phyloP scores from a whole-genome alignment of 2,888 invertebrate species.

The Phalera bucephala region DNA sequence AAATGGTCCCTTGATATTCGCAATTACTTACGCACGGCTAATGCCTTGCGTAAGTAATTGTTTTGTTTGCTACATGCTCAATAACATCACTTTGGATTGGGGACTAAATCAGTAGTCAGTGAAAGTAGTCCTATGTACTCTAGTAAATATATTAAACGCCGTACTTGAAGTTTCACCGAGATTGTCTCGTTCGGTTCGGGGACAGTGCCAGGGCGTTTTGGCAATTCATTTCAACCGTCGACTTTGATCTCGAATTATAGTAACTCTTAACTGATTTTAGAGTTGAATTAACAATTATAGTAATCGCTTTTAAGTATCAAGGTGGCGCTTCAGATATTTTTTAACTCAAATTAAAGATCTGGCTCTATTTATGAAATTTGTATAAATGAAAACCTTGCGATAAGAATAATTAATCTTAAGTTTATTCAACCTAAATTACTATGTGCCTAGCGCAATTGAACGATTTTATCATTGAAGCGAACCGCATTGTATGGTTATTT shows the following conservation, averaged over 20 bases:
- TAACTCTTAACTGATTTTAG: constrained; percentile 39
- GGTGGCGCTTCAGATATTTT: no score
- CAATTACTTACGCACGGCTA: no score
- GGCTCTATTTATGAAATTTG: no score
- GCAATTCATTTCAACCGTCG: constrained; percentile 56
- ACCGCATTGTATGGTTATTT: constrained; percentile 27
- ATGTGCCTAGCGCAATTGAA: neutral
- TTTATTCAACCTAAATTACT: no score
- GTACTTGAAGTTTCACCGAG: constrained; percentile 64
- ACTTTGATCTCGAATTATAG: constrained; percentile 54
- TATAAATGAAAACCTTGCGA: no score
- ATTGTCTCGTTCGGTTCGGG: constrained; percentile 55
- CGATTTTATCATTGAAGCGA: neutral
- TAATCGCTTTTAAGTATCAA: constrained; percentile 11
- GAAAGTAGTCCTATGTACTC: constrained; percentile 62
- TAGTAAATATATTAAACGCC: constrained; percentile 43
- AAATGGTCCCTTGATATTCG: no score
- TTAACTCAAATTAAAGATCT: no score
- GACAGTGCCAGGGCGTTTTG: constrained; percentile 58
- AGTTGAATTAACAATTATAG: constrained; percentile 40
- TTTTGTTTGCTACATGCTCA: no score
- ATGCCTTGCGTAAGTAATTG: no score
- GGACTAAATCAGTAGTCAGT: constrained; percentile 47
- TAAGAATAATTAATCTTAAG: no score
- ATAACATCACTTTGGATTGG: no score